Conservation (phyloP, 2,797 vertebrate species). For the Microcaecilia unicolor region DNA sequence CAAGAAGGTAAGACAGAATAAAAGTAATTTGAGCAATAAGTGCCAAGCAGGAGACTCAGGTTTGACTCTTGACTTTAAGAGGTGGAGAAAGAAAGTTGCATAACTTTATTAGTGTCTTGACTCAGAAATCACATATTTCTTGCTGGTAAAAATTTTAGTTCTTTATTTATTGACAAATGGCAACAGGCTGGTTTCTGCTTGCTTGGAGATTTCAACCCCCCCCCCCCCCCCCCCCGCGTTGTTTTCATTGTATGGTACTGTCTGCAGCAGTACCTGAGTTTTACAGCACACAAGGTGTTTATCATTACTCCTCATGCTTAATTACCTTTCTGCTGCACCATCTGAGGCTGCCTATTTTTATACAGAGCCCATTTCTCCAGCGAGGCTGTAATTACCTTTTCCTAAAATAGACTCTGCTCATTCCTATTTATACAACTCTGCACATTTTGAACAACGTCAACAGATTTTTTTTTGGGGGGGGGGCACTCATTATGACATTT, state of each 20-base stretch:
- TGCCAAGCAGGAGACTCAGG: too few species aligned
- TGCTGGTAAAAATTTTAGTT: too few species aligned
- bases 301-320: slow-evolving; percentile 48
- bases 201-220: slow-evolving; percentile 11
- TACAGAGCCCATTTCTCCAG: slow-evolving; percentile 17
- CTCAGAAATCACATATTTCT: too few species aligned
- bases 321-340: slow-evolving; percentile 46
- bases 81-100: too few species aligned
- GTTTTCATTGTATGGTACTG: slow-evolving; percentile 14
- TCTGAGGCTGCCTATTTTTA: slow-evolving; percentile 55
- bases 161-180: too few species aligned
- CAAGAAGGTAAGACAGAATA: too few species aligned
- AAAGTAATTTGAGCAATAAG: too few species aligned
- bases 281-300: slow-evolving; percentile 30
- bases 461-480: slow-evolving; percentile 3
- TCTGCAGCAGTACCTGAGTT: slow-evolving; percentile 25
- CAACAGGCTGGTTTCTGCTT: too few species aligned
- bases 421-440: slow-evolving; percentile 20
- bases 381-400: slow-evolving; percentile 43
- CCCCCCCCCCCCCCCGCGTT: slow-evolving; percentile 10
- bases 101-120: too few species aligned
- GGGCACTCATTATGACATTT: neutral
- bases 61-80: too few species aligned
- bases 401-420: slow-evolving; percentile 36
- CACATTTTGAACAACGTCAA: slow-evolving; percentile 23